Evolutionary conservation across 2,888 invertebrate species (phyloP).

Genomic region (Sphaeridia pumilis): DNA sequence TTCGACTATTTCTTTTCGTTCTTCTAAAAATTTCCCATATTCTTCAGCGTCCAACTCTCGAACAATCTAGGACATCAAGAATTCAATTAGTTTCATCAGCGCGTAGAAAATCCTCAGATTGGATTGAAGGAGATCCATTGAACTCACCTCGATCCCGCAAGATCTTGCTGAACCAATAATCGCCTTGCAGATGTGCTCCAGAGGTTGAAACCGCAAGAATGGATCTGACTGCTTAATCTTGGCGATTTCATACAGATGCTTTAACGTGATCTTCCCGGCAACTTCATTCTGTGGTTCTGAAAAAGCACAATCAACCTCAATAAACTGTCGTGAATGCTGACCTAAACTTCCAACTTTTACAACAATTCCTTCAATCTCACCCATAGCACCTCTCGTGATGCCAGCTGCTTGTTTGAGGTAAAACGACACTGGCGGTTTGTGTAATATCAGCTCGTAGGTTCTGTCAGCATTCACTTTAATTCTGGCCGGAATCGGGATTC

Average conservation of each 20-base stretch:
- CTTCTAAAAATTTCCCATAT: constrained; percentile 66
- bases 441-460: constrained; percentile 64
- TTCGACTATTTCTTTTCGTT: constrained; percentile 57
- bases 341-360: constrained; percentile 2
- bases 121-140: not conserved
- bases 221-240: constrained; percentile 86
- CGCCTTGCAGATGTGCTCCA: constrained; percentile 66
- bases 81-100: too few species aligned
- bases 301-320: too few species aligned
- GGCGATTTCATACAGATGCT: constrained; percentile 97
- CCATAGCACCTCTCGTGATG: constrained; percentile 65
- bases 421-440: constrained; percentile 77
- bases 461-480: constrained; percentile 76
- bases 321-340: not conserved
- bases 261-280: constrained; percentile 79
- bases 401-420: constrained; percentile 93
- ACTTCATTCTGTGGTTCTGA: constrained; percentile 54
- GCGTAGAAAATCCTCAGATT: constrained; percentile 3
- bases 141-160: constrained; percentile 59
- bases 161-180: constrained; percentile 64
- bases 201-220: constrained; percentile 49
- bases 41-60: constrained; percentile 61
- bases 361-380: not conserved
- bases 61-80: constrained; percentile 47
- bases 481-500: constrained; percentile 74